Conservation (phyloP, 2,888 invertebrate genomes). For the Xestia rhomboidea region DNA sequence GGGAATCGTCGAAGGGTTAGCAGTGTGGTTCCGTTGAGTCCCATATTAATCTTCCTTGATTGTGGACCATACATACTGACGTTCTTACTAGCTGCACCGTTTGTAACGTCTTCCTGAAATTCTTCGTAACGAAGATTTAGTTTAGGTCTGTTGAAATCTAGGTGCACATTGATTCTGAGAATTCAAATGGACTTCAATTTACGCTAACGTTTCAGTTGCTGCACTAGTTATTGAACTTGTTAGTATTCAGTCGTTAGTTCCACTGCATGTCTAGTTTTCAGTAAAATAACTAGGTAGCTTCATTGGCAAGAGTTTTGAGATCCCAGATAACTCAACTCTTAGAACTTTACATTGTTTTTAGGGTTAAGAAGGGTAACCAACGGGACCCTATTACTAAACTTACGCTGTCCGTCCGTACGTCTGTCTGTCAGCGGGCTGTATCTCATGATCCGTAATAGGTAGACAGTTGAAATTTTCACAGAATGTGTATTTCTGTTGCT, state of each 20-base stretch:
- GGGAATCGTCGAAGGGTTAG: constrained; percentile 71
- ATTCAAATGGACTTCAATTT: background rate
- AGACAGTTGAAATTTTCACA: too few species aligned
- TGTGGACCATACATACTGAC: constrained; percentile 40
- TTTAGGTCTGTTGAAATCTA: background rate
- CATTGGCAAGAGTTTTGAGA: background rate
- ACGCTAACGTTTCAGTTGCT: background rate
- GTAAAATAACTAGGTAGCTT: background rate
- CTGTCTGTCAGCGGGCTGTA: too few species aligned
- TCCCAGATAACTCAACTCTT: background rate
- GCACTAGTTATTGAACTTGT: background rate
- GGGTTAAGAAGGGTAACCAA: too few species aligned
- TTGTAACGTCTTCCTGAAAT: background rate
- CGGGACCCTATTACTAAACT: too few species aligned
- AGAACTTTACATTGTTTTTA: too few species aligned
- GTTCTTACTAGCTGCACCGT: constrained; percentile 19
- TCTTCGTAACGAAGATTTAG: background rate
- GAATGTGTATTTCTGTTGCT: too few species aligned
- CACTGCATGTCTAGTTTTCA: background rate
- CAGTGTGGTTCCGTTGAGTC: constrained; percentile 64
- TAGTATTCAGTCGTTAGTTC: background rate
- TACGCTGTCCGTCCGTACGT: too few species aligned
- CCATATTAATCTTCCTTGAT: constrained; percentile 65
- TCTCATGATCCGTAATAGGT: too few species aligned
- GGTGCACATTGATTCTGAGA: background rate